These are phyloP conservation scores for Miniopterus natalensis DNA, from an alignment of 2,113 vertebrate species.

Conservation along the genomic window DNA sequence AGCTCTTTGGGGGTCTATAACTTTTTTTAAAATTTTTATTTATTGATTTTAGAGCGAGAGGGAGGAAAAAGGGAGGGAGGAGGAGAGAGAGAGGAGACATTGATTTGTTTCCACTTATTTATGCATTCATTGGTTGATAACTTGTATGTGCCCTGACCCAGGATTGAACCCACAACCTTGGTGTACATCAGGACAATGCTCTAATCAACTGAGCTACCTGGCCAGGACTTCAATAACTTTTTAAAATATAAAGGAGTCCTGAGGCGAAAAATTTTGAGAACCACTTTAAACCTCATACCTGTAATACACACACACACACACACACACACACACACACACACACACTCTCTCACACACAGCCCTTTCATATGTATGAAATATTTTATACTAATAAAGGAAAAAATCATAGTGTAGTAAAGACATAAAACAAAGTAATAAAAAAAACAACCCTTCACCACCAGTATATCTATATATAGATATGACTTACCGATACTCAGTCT, in stretches of 20 bases:
- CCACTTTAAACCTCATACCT: slow-evolving; percentile 12
- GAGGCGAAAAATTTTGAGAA: not conserved
- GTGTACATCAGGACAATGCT: not conserved
- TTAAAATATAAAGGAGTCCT: slow-evolving; percentile 53
- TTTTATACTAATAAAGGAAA: not conserved
- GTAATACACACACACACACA: not conserved
- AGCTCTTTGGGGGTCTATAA: not conserved
- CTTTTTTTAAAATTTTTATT: not conserved
- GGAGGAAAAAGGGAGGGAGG: no score
- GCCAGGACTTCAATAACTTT: not conserved
- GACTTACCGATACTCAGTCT: slow-evolving; percentile 92
- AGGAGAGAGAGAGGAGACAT: no score
- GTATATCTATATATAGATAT: not conserved
- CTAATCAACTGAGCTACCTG: not conserved
- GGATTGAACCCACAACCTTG: not conserved
- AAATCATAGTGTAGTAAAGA: not conserved
- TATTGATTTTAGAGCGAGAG: not conserved
- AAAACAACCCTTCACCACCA: not conserved
- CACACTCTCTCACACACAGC: not conserved
- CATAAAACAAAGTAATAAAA: not conserved
- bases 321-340: rapidly evolving
- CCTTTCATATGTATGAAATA: not conserved
- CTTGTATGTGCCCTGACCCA: not conserved
- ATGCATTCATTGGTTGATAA: not conserved
- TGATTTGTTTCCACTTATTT: not conserved